Base-by-base conservation (phyloP, 2,113 vertebrate species). In the Columba janthina region DNA sequence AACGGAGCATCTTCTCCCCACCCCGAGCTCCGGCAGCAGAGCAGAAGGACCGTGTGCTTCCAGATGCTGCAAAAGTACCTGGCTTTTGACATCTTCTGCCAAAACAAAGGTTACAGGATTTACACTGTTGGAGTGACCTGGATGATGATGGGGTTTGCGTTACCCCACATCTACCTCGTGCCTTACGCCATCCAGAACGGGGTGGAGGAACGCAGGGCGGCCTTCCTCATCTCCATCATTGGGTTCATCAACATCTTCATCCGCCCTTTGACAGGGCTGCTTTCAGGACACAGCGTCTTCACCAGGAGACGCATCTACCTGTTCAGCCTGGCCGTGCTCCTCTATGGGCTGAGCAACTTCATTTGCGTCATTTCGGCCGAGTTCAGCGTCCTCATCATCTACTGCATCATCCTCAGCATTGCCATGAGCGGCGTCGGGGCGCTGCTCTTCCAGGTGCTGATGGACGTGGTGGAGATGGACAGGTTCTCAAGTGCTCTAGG, bases 391-490 rank as follows among this genome's bases (percentile, higher is more conserved):
- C 98, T 99, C 57, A 90, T 99, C 79, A 3, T 88, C 42, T 99
- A 98, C 50, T 98, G 98, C 12, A 3, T 97, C 67, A 88, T 97
- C 36, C 98, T 98, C 81, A 99, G 99, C 25, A 89, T 99, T 51
- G 99, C 99, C 94, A 99, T 99, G 98, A 99, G 99, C 0, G 97
- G 99, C 38, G 62, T 98, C 0, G 99, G 99, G 12, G 98, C 99
- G 0, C 98, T 99, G 76, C 38, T 97, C 87, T 99, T 99, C 97
- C 99, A 99, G 36, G 99, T 99, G 62, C 97, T 99, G 90, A 99
- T 99, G 99, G 99, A 99, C 18, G 97, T 97, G 4, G 98, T 99
- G 69, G 99, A 99, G 46, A 99, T 99, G 98, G 98, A 97, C 19
- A 98, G 97, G 84, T 99, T 99, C 93, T 98, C 98, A 28, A 99